Evolutionary conservation across 2,888 invertebrate genomes (phyloP).

Genomic region (Eupsilia transversa): DNA sequence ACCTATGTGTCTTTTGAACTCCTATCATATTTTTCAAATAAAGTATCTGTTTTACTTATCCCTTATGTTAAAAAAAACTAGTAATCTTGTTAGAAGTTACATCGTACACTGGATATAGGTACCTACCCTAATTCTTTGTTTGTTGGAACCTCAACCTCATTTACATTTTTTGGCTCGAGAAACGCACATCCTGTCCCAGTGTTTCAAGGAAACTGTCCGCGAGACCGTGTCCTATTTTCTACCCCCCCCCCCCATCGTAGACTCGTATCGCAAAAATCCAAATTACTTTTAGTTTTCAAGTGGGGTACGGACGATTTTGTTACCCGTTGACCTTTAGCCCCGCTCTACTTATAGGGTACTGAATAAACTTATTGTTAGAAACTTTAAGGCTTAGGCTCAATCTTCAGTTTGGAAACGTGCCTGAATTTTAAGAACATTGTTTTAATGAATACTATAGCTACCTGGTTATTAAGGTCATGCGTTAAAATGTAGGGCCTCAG

Average conservation of each 20-base stretch:
- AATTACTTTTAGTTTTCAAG: constrained; percentile 68
- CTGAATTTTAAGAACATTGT: constrained; percentile 42
- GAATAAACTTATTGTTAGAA: constrained; percentile 64
- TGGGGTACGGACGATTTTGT: constrained; percentile 57
- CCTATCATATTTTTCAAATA: constrained; percentile 18
- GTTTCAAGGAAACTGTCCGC: constrained; percentile 48
- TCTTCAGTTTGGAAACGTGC: constrained; percentile 54
- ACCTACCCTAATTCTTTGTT: constrained; percentile 24
- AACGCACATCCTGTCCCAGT: constrained; percentile 44
- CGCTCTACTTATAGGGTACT: constrained; percentile 52
- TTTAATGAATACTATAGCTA: constrained; percentile 36
- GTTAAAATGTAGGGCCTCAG: not conserved
- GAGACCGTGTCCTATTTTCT: constrained; percentile 57
- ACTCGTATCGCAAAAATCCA: constrained; percentile 65
- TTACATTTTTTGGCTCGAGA: constrained; percentile 53
- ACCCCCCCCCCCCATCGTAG: constrained; percentile 49
- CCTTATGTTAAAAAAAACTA: not conserved
- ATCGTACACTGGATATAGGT: constrained; percentile 12
- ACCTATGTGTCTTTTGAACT: constrained; percentile 31
- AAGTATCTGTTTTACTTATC: not conserved
- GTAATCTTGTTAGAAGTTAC: not conserved
- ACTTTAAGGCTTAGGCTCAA: constrained; percentile 55
- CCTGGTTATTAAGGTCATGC: not conserved
- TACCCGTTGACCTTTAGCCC: constrained; percentile 61
- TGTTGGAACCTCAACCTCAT: constrained; percentile 32